phyloP scores from a whole-genome alignment of 1,140 invertebrate species.

The Hydropsyche tenuis region DNA sequence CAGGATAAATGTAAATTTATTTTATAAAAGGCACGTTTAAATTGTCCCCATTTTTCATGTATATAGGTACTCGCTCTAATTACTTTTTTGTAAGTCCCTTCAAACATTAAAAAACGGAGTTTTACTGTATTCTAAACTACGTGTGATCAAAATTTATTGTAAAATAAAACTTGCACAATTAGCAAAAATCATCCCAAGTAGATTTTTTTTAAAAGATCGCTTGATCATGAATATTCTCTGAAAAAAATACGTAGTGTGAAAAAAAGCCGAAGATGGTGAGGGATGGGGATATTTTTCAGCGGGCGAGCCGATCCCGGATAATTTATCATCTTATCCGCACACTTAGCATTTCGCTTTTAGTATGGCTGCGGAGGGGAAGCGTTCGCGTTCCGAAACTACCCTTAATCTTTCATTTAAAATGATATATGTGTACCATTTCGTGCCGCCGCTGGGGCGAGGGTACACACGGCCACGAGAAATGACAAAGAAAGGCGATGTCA shows the following conservation, averaged over 20 bases:
- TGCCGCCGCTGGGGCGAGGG: slow-evolving; percentile 28
- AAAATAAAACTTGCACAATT: no score
- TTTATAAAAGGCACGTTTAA: no score
- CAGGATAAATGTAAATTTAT: no score
- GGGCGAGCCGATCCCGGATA: slow-evolving; percentile 38
- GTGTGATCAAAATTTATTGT: no score
- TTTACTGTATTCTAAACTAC: no score
- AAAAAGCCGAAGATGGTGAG: slow-evolving; percentile 4
- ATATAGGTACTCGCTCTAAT: no score
- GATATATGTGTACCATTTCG: slow-evolving; percentile 49
- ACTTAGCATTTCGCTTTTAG: slow-evolving; percentile 48
- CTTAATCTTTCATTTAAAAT: slow-evolving; percentile 51
- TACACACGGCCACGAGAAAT: slow-evolving; percentile 21
- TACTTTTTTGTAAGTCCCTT: no score
- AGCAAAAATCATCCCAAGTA: no score
- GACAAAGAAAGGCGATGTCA: slow-evolving; percentile 49
- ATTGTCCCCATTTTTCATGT: no score
- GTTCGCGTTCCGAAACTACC: slow-evolving; percentile 41
- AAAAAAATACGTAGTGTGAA: background rate
- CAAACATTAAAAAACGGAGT: no score
- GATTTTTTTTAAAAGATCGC: no score
- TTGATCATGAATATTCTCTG: background rate
- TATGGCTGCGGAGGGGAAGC: background rate
- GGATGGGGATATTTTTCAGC: slow-evolving; percentile 20
- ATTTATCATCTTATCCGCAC: slow-evolving; percentile 47